These are phyloP conservation scores for Saguinus midas DNA, from an alignment of 2,113 vertebrate species.

Conservation along the genomic window DNA sequence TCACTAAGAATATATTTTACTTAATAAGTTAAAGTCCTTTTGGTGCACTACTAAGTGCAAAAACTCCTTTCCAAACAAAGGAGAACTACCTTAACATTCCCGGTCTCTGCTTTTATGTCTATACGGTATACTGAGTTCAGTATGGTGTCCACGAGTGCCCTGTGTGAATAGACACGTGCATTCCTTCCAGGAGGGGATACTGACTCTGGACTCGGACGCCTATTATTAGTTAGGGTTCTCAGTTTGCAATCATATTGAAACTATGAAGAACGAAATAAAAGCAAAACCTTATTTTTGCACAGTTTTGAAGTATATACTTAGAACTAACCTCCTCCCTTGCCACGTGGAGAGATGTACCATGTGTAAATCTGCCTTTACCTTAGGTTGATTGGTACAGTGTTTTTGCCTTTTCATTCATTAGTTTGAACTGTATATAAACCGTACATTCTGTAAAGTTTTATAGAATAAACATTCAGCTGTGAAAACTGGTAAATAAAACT, in stretches of 20 bases:
- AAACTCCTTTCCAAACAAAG: constrained; percentile 67
- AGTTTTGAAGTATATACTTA: constrained; percentile 89
- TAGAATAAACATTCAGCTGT: constrained; percentile 78
- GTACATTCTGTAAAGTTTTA: constrained; percentile 92
- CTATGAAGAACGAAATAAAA: constrained; percentile 80
- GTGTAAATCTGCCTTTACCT: constrained; percentile 86
- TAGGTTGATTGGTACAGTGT: constrained; percentile 86
- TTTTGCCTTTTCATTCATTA: constrained; percentile 85
- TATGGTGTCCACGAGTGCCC: constrained; percentile 83
- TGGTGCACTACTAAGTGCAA: constrained; percentile 44
- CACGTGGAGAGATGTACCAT: constrained; percentile 84
- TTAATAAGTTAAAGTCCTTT: too few species aligned
- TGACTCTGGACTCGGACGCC: constrained; percentile 82
- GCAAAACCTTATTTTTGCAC: constrained; percentile 90
- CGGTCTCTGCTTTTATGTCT: constrained; percentile 83
- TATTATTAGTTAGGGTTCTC: constrained; percentile 74
- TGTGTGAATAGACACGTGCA: constrained; percentile 83
- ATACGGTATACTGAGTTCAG: constrained; percentile 73
- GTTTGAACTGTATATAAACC: constrained; percentile 84
- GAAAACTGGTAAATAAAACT: constrained; percentile 90
- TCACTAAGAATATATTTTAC: too few species aligned
- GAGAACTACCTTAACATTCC: constrained; percentile 82
- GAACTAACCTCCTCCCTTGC: constrained; percentile 85
- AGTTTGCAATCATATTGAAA: constrained; percentile 78
- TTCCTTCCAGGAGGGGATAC: constrained; percentile 82